Evolutionary conservation across 2,888 invertebrate species (phyloP).

Genomic region (Troides oblongomaculatus): DNA sequence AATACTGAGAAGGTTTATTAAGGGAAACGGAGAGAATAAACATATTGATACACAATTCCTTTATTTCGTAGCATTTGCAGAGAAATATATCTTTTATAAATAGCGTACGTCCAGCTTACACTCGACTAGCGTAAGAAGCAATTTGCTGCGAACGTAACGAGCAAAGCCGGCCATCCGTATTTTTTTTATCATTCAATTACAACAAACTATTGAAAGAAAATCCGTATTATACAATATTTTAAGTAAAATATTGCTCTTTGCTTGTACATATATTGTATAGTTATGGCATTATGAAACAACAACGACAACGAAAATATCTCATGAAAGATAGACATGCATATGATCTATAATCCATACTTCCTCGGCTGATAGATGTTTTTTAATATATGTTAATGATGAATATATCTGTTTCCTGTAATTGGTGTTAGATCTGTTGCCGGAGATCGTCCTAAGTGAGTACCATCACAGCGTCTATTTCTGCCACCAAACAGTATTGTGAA

Average conservation of each 20-base stretch:
- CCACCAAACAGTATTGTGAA: too few relatives aligned
- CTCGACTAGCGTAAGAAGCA: neutral
- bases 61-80: neutral
- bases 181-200: neutral
- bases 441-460: too few relatives aligned
- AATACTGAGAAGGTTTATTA: too few relatives aligned
- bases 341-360: too few relatives aligned
- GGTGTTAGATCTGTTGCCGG: too few relatives aligned
- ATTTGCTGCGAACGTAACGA: slow-evolving; percentile 1
- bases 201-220: neutral
- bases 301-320: too few relatives aligned
- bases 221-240: neutral
- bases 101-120: neutral
- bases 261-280: neutral
- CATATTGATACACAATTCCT: neutral
- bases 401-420: too few relatives aligned
- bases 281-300: neutral
- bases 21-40: too few relatives aligned
- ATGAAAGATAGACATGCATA: too few relatives aligned
- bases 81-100: neutral
- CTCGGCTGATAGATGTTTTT: too few relatives aligned
- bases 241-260: neutral
- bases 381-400: too few relatives aligned
- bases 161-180: neutral
- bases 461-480: too few relatives aligned